Base-by-base conservation (phyloP, 2,888 invertebrate species). In the Thera obeliscata region DNA sequence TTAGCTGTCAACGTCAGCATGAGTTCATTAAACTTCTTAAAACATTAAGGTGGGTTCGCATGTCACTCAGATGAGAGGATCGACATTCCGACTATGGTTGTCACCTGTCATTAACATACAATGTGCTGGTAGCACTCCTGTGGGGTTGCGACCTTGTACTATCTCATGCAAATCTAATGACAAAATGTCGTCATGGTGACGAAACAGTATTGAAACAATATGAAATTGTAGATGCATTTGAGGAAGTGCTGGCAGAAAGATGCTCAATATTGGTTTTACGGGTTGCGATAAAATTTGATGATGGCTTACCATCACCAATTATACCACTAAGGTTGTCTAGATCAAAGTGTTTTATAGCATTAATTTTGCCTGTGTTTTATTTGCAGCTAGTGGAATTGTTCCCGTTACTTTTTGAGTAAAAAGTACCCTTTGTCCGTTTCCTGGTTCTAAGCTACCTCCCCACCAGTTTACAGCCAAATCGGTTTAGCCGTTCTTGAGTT, bases 51-150 rank as follows among this genome's bases (percentile, higher is more conserved):
- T 61, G 68, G 62, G 67, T 65, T 61, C 41, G 60, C 61, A 61
- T 69, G 69, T 67, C 68, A 64, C 62, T 65, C 55, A 54, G 64
- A 61, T 74, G 80, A 77, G 76, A 79, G 54, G 54, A 57, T 58
- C 56, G 83, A 79, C 75, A 71, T 78, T 73, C 80, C 80, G 79
- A 82, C 80, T 68, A 76, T 78, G 67, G 77, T 80, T 86, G 87
- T 84, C 83, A 83, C 66, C 72, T 70, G 73, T 77, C 77, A 92
- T 93, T 93, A 90, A 76, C 93, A 93, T 92, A 93, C 93, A 93
- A 93, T 93, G 87, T 84, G 78, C 77, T 84, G 83, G 93, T 91
- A 92, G 93, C 92, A 78, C 76, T 76, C 70, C 74, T 74, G 77
- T 79, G 81, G 81, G 86, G 85, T 84, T 79, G 80, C 77, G 85